phyloP scores from a whole-genome alignment of 1,140 invertebrate species.

The Scaptomyza hsui region DNA sequence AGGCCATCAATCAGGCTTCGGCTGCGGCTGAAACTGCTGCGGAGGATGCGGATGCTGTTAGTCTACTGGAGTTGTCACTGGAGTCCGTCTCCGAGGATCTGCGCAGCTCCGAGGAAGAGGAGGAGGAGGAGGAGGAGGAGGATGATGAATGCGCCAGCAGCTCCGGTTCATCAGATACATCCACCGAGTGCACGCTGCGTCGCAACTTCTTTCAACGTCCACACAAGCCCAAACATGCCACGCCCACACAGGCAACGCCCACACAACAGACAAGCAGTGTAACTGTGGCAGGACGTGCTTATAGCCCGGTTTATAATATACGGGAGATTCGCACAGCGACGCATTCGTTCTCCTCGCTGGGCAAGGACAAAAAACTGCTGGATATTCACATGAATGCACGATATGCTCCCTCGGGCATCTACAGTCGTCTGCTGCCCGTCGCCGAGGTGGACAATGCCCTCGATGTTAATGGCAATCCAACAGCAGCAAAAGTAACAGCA shows the following conservation, averaged over 20 bases:
- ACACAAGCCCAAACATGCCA: constrained; percentile 2
- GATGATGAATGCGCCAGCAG: constrained; percentile 71
- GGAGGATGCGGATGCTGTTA: constrained; percentile 44
- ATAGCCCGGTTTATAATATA: constrained; percentile 83
- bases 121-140: constrained; percentile 71
- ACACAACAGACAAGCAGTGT: background rate
- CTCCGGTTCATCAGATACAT: constrained; percentile 73
- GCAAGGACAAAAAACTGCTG: constrained; percentile 81
- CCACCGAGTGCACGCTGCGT: constrained; percentile 67
- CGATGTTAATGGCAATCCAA: constrained; percentile 64
- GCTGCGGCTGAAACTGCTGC: background rate
- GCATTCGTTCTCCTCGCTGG: constrained; percentile 81
- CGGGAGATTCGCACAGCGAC: constrained; percentile 78
- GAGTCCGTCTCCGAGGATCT: constrained; percentile 72
- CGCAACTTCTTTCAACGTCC: constrained; percentile 52
- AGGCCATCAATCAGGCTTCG: constrained; percentile 56
- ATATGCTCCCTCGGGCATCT: constrained; percentile 54
- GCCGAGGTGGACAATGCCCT: constrained; percentile 45
- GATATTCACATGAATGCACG: constrained; percentile 76
- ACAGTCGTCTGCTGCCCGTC: constrained; percentile 55
- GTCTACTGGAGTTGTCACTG: constrained; percentile 71
- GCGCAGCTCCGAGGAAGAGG: constrained; percentile 72
- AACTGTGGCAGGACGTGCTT: constrained; percentile 32
- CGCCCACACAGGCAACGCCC: background rate
- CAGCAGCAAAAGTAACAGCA: background rate